Base-by-base conservation (phyloP, 2,888 invertebrate species). In the Mythimna pallens region DNA sequence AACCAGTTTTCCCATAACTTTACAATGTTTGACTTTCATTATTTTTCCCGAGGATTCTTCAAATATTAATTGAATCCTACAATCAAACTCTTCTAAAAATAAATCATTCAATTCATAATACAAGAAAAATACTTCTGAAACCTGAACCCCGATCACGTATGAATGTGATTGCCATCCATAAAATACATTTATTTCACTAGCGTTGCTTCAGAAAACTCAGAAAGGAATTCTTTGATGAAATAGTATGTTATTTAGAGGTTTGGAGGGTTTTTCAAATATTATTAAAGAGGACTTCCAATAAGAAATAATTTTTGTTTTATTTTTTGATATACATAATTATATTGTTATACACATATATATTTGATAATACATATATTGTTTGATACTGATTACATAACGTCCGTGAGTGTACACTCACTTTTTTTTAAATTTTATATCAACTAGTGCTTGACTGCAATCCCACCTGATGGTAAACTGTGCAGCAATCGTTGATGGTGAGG, bases 141-240 rank as follows among this genome's bases (percentile, higher is more conserved):
- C 55, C 57, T 36, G 20, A 58, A 79, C 25, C 73, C 73, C 73
- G 76, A 79, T 73, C 76, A 76, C 76, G 76, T 76, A 73, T 52
- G 62, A 76, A 34, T 52, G 43, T 76, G 79, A 76, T 73, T 76
- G 57, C 62, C 17, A 22, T 1, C 73, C 25, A 73, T 73, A 52
- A 57, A 22, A 76, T 58, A 79, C 52, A 73, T 79, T 76, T 76
- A 76, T 79, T 73, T 79, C 73, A 76, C 73, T 79, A 47, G 73
- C 7, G 14, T 73, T 52, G 52, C 62, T 79, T 73, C 52, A 58
- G 52, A 58, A 8, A 36, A 9, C 25, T 73, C 12, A 14, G 34
- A 25, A 57, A 57, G 6, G 17, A 22, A 52, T 62, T 58, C n/a
- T 73, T 36, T 12, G 50, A 63, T 30, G 43, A 58, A 79, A 73